A percentile compares a stretch with the other conserved stretches of the same genome.
Conservation (phyloP, 2,797 vertebrate species). For the Uromys caudimaculatus region DNA sequence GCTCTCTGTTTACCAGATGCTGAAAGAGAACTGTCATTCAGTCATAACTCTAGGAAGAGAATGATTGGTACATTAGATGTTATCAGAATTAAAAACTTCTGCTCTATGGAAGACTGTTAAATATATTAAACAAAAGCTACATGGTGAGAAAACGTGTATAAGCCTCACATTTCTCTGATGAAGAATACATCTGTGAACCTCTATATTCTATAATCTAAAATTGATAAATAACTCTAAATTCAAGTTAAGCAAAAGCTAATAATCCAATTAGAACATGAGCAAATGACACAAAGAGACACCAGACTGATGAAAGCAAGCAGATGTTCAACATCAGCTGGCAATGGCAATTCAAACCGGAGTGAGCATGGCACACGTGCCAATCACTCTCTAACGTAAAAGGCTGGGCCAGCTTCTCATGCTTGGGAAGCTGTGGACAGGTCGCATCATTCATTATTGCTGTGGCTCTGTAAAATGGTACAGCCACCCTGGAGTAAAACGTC, state of each 20-base stretch:
- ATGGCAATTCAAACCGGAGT: neutral
- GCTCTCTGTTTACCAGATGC: neutral
- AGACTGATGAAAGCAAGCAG: neutral
- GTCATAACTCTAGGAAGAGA: neutral
- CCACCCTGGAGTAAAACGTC: neutral
- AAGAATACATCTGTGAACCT: neutral
- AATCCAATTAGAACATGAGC: neutral
- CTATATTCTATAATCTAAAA: neutral
- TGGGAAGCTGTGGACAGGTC: neutral
- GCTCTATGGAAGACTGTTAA: neutral
- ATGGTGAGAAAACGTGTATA: neutral
- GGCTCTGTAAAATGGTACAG: neutral
- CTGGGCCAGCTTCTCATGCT: neutral
- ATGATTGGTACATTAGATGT: neutral
- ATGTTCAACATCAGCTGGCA: neutral
- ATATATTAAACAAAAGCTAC: neutral
- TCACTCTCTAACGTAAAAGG: neutral
- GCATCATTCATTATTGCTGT: neutral
- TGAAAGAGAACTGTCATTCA: neutral
- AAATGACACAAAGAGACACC: conserved; percentile 19
- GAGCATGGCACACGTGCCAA: neutral
- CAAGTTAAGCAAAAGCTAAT: conserved; percentile 1
- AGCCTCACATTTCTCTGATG: neutral
- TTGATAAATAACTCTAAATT: neutral
- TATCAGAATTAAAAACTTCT: neutral